Evolutionary conservation across 2,797 vertebrate species (phyloP), one percentile per base, ranked within the genome.

Genomic region (Falco naumanni): DNA sequence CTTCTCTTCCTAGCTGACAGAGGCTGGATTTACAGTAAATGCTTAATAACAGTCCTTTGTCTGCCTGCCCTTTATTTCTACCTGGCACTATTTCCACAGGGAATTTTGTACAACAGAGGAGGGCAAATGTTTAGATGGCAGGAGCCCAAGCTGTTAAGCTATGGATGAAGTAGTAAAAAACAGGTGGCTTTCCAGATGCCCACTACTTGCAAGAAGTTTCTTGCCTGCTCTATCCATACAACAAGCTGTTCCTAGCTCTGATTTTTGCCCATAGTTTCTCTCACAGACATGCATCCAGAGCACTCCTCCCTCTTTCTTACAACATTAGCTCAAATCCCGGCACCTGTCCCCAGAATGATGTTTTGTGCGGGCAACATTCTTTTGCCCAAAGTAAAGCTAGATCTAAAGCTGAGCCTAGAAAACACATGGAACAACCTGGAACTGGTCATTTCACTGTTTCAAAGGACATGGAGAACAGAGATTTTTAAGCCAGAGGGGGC

Each of bases 111-210:
- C 92, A 94, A 74, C 18, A 59, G 31, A 75, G 5, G 48, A 89
- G 53, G 39, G 15, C 72, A 91, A 95, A 94, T 60, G 13, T 93
- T 93, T 83, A 82, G 78, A 77, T 88, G 89, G 84, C 76, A 87
- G 33, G 50, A 94, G n/a, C 26, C 71, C 69, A 82, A 82, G 37
- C 6, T 87, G 39, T 77, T 57, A 65, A 92, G 48, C 53, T 74
- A 11, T 37, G 21, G 76, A 85, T 75, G 72, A 91, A 84, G 71
- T 20, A 85, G 60, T 39, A 70, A 64, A 83, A 92, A 41, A 0
- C 60, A 90, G 33, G 74, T 86, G 56, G 31, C 41, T 86, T 90
- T 90, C 53, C 87, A 90, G 61, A 75, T 41, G 15, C 33, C 68
- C 37, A 13, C 69, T 53, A 57, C 45, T 74, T 83, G 19, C 17